Conservation (phyloP, 2,797 vertebrate genomes). For the Poecile montanus region DNA sequence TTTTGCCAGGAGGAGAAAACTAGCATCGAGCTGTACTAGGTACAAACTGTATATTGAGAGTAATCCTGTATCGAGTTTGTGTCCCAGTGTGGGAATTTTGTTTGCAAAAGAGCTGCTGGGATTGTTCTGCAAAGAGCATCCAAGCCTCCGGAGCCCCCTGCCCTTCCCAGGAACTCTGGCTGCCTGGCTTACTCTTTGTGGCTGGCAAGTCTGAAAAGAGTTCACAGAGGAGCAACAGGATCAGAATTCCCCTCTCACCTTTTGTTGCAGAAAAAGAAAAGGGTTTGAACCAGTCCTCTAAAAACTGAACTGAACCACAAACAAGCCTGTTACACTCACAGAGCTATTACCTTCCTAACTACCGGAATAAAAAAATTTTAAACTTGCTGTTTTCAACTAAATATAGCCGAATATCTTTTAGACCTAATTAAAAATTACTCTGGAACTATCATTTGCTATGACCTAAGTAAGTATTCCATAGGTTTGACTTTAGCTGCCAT, state of each 20-base stretch:
- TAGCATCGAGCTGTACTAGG: neutral
- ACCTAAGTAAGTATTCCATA: neutral
- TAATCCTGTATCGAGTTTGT: neutral
- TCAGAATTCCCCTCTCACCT: conserved; percentile 18
- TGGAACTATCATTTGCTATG: neutral
- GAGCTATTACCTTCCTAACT: neutral
- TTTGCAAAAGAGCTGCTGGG: neutral
- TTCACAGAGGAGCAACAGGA: conserved; percentile 22
- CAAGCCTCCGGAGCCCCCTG: neutral
- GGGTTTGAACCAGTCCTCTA: neutral
- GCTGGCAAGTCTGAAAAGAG: conserved; percentile 17
- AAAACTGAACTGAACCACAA: neutral
- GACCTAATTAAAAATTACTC: neutral
- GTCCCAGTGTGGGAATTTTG: neutral
- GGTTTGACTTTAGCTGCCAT: neutral
- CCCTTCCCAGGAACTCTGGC: conserved; percentile 27
- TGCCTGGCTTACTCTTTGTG: conserved; percentile 21
- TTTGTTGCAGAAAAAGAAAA: neutral
- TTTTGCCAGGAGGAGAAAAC: neutral
- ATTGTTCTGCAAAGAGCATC: neutral
- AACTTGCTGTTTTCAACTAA: neutral
- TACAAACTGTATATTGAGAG: neutral
- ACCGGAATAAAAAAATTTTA: neutral
- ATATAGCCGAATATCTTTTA: neutral
- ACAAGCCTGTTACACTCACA: neutral